Evolutionary conservation across 2,888 invertebrate genomes (phyloP).

Genomic region (Argyra leucocephala): DNA sequence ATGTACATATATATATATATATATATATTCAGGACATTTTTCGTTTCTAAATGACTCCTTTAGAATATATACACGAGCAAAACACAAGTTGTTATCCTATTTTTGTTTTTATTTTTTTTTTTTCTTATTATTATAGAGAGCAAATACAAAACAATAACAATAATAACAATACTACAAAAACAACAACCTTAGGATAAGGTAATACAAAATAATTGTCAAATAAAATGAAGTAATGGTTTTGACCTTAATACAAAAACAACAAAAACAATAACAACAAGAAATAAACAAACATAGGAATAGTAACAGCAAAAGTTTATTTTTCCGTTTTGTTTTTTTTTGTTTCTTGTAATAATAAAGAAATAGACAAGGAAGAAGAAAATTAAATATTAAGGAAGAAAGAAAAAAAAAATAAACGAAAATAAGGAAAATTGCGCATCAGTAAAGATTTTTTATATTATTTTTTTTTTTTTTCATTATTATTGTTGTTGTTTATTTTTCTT

Average conservation of each 20-base stretch:
- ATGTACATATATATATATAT: too few relatives aligned
- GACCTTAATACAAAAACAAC: neutral
- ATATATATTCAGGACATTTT: neutral
- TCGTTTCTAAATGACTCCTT: neutral
- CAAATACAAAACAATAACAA: neutral
- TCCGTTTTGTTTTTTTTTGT: too few relatives aligned
- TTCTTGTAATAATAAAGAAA: neutral
- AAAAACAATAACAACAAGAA: too few relatives aligned
- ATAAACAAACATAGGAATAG: neutral
- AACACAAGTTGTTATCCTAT: neutral
- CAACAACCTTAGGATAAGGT: neutral
- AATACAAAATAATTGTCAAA: constrained; percentile 6
- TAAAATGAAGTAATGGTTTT: constrained; percentile 6
- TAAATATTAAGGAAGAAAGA: too few relatives aligned
- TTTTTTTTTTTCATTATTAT: neutral
- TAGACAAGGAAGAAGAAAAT: neutral
- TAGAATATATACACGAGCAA: neutral
- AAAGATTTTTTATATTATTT: neutral
- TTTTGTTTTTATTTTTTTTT: neutral
- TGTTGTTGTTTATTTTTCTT: neutral
- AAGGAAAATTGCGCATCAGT: constrained; percentile 1
- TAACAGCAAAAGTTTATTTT: neutral
- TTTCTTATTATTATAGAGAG: neutral
- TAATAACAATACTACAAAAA: neutral
- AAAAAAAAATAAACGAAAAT: too few relatives aligned